phyloP scores from a whole-genome alignment of 2,113 vertebrate genomes.

The Anguilla japonica region DNA sequence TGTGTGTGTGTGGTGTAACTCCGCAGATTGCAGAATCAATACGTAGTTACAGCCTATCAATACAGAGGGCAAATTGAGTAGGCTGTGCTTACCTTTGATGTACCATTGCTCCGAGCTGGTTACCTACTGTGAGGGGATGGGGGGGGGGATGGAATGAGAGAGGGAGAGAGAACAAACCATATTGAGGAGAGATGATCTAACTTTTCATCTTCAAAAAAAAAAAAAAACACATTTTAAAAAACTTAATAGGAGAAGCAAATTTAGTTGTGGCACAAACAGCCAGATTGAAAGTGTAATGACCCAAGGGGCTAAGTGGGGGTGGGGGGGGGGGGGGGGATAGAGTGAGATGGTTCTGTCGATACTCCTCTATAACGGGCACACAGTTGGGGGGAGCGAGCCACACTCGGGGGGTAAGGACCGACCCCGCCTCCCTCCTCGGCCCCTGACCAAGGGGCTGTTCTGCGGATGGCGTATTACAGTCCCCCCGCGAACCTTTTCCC shows the following conservation, averaged over 20 bases:
- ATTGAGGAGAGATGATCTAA: slow-evolving; percentile 70
- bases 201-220: slow-evolving; percentile 43
- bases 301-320: slow-evolving; percentile 51
- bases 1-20: neutral
- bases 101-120: slow-evolving; percentile 92
- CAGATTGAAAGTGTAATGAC: slow-evolving; percentile 71
- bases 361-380: slow-evolving; percentile 66
- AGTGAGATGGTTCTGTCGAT: slow-evolving; percentile 73
- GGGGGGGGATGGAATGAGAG: slow-evolving; percentile 54
- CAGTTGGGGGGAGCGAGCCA: slow-evolving; percentile 69
- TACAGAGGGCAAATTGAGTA: slow-evolving; percentile 58
- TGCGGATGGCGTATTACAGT: slow-evolving; percentile 14
- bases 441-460: slow-evolving; percentile 1
- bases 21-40: slow-evolving; percentile 69
- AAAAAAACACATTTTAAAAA: slow-evolving; percentile 46
- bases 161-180: slow-evolving; percentile 30
- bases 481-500: neutral
- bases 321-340: slow-evolving; percentile 64
- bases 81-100: slow-evolving; percentile 86
- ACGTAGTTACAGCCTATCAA: slow-evolving; percentile 84
- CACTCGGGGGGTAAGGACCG: neutral
- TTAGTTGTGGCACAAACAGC: slow-evolving; percentile 57
- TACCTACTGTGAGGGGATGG: slow-evolving; percentile 83
- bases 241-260: slow-evolving; percentile 68
- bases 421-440: neutral